Evolutionary conservation across 2,888 invertebrate genomes (phyloP), one percentile per base, ranked within the genome.

Genomic region (Amblyjoppa proteus): DNA sequence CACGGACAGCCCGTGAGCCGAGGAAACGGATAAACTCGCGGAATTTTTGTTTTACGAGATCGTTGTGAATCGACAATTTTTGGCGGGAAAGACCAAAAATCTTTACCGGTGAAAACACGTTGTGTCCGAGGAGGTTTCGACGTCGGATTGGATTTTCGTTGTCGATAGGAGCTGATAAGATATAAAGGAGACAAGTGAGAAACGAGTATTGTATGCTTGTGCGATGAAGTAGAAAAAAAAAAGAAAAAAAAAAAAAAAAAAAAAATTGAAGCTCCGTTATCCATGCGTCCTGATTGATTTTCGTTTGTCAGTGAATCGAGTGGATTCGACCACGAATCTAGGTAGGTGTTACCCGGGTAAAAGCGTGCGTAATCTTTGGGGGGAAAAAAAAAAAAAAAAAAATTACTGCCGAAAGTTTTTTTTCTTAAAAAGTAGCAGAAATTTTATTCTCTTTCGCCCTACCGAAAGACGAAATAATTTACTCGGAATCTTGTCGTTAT

Each of bases 271-370:
- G 25, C 28, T 49, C 13, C 58, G 11, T 81, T 74, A 58, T 38
- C 51, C 31, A 45, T 61, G 13, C 66, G 56, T 61, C 69, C 51
- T 45, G 51, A 45, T 80, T 80, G 61, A 68, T 80, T 64, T 74
- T 61, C 49, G 28, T 74, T 73, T 69, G 61, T 73, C 80, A 86
- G 85, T 86, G 85, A 86, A 86, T 76, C 85, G 83, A 69, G 83
- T 83, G 85, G 85, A 83, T 86, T 86, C 85, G 74, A 83, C 85
- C 64, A 86, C 85, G 69, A 86, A 83, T 86, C 80, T 83, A 86
- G 85, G 85, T 86, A 86, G 70, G 79, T 74, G 75, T 38, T 38
- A 56, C n/a, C 0, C 34, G 16, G 31, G 64, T 34, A 34, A 34
- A 34, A 34, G n/a, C 31, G 31, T 64, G 6, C 16, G 2, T 5